Conservation (phyloP, 2,113 vertebrate genomes). For the Lates calcarifer region DNA sequence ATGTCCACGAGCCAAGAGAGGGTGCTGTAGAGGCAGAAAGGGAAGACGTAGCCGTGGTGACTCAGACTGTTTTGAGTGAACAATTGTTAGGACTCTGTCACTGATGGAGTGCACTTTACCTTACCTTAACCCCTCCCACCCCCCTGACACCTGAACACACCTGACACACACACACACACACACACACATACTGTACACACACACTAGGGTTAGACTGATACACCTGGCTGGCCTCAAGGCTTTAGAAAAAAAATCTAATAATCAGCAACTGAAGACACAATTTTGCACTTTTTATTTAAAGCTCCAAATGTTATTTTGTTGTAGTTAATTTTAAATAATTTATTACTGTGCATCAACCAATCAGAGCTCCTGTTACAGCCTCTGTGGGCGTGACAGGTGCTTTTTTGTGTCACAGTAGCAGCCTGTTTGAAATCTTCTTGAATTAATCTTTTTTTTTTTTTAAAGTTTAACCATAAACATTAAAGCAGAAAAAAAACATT, state of each 20-base stretch:
- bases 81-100: slow-evolving; percentile 63
- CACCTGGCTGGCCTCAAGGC: not conserved
- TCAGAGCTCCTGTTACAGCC: not conserved
- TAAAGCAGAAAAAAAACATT: not conserved
- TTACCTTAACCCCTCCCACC: slow-evolving; percentile 31
- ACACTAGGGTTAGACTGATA: slow-evolving; percentile 25
- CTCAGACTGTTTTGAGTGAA: slow-evolving; percentile 79
- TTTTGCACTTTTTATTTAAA: slow-evolving; percentile 30
- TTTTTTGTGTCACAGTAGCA: not conserved
- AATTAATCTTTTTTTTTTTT: not conserved
- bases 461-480: not conserved
- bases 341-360: not conserved
- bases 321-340: slow-evolving; percentile 15
- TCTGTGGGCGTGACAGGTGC: not conserved
- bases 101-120: slow-evolving; percentile 84
- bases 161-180: slow-evolving; percentile 28
- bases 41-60: slow-evolving; percentile 68
- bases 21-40: slow-evolving; percentile 74
- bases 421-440: not conserved
- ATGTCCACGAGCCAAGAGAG: slow-evolving; percentile 68
- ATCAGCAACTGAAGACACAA: not conserved
- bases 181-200: not conserved
- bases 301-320: slow-evolving; percentile 9
- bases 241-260: not conserved
- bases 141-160: slow-evolving; percentile 22